Base-by-base conservation (phyloP, 2,113 vertebrate genomes). In the Aleadryas rufinucha region DNA sequence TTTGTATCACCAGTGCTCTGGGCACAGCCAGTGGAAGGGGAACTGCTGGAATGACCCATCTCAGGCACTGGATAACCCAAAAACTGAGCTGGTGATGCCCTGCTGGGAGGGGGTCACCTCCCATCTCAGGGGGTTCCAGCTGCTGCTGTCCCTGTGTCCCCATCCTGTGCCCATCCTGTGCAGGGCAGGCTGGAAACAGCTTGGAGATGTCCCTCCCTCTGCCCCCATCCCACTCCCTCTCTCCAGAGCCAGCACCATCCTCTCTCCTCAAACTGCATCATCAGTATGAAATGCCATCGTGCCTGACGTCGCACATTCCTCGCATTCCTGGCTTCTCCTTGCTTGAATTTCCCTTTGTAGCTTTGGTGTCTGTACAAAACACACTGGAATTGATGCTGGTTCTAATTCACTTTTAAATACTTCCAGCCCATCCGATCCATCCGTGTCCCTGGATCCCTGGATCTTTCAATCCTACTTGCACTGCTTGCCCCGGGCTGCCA, bases 281-380 rank as follows among this genome's bases (percentile, higher is more conserved):
- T 37, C 52, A 20, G 39, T 8, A 24, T 31, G 56, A 63, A 90
- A 93, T 75, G 22, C 78, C 74, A 21, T 57, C 26, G 56, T 42
- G 39, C 37, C 75, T 88, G 83, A 90, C 23, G 13, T 63, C 0
- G 5, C 74, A 68, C 79, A 72, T 92, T 26, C 57, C 72, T 87
- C 71, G 35, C 75, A 68, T 93, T 93, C 95, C 86, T 59, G 82
- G 20, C 47, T 92, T 57, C 85, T 88, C 33, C 6, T 83, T 75
- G 77, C 79, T 60, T 61, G 49, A 84, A 69, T 90, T 92, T 85
- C 66, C 41, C 66, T 89, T 88, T 75, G 53, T 71, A 68, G 52
- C 69, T 54, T 24, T 83, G 49, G 26, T 83, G 39, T 49, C 66
- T 19, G 1, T 49, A 9, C 15, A 39, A 88, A 83, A 22, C 44